Evolutionary conservation across 2,797 vertebrate species (phyloP).

Genomic region (Peromyscus eremicus): DNA sequence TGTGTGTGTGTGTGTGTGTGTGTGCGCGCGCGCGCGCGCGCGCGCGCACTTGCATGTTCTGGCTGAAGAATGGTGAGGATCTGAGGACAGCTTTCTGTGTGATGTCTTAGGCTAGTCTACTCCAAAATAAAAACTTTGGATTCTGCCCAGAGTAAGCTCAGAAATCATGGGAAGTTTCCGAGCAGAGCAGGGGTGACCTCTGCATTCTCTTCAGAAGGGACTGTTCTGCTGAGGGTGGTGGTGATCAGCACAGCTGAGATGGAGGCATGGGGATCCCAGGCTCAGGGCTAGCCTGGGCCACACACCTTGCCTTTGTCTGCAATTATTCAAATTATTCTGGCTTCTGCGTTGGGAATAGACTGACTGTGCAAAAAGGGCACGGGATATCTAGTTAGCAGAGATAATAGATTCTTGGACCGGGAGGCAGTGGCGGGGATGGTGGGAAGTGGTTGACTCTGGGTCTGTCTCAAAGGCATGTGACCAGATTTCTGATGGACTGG

Average conservation of each 20-base stretch:
- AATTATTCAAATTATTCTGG: background rate
- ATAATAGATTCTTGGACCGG: background rate
- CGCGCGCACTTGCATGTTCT: background rate
- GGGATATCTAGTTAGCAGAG: background rate
- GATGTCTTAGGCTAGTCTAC: background rate
- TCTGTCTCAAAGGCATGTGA: conserved; percentile 10
- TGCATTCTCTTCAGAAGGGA: background rate
- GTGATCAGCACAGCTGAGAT: too few relatives aligned
- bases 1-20: background rate
- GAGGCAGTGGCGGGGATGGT: background rate
- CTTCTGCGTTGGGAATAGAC: background rate
- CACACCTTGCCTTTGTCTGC: background rate
- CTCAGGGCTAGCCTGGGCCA: background rate
- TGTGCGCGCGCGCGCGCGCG: too few relatives aligned
- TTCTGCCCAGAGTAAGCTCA: background rate
- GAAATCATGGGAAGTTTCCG: background rate
- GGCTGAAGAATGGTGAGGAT: background rate
- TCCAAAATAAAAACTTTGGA: background rate
- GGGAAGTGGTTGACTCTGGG: background rate
- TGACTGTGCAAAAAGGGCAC: background rate
- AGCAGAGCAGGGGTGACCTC: background rate
- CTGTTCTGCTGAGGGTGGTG: background rate
- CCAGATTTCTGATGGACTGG: background rate
- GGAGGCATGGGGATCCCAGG: background rate
- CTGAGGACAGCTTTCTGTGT: background rate